Evolutionary conservation across 2,888 invertebrate species (phyloP), one percentile per base, ranked within the genome.

Genomic region (Tanytarsus gracilentus): DNA sequence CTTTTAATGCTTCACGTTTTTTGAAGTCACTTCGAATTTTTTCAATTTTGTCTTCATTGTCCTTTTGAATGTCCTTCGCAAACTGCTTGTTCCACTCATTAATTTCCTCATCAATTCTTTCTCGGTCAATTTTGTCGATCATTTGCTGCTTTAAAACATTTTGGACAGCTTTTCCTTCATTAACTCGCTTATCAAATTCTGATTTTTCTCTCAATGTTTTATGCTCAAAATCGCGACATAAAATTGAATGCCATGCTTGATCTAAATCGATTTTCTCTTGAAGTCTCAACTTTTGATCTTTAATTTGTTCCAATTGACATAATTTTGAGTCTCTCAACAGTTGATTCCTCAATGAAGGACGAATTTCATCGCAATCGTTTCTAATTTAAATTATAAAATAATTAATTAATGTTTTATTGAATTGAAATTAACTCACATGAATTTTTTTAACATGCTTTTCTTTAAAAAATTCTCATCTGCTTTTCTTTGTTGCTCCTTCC

Each of bases 271-370:
- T 50, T 16, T 14, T 25, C 26, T 48, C 11, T 21, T 50, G 33
- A 8, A 40, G n/a, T 25, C 36, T 30, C n/a, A 18, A 18, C 11
- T 60, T n/a, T 3, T 50, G 14, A 14, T 60, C 60, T n/a, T 16
- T 49, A 5, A 60, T 50, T 36, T 60, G 60, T 9, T 60, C 50
- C 23, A 36, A n/a, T 50, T 60, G 60, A 60, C 60, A 60, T n/a
- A 50, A 11, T 36, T 60, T 60, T 14, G 60, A 60, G 27, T 60
- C 60, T 16, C 11, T 33, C 18, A 60, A 16, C 8, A 60, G 5
- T 7, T 26, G 23, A 36, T 50, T 60, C 26, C 50, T 48, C 2
- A 60, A 26, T 2, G 14, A 8, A 27, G 50, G 60, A 1, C 60
- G 49, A 36, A 60, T 60, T 9, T 60, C 60, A 50, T 60, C 60